A percentile compares a stretch with the other conserved stretches of the same genome.
phyloP scores from a whole-genome alignment of 2,113 vertebrate genomes.

The Neolamprologus variostigma region DNA sequence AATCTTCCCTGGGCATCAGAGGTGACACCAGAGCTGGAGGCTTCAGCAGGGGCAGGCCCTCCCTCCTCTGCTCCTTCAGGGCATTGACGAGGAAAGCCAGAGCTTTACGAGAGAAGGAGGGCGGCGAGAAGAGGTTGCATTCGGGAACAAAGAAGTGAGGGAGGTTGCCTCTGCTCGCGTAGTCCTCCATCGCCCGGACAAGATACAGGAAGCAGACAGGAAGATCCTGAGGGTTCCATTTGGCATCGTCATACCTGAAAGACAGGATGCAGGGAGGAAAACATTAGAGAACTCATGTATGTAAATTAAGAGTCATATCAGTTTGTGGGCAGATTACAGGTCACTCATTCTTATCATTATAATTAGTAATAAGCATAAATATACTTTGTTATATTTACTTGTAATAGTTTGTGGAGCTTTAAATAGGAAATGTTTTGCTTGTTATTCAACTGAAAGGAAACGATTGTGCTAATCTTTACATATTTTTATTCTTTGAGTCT shows the following conservation, averaged over 20 bases:
- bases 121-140: slow-evolving; percentile 56
- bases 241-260: slow-evolving; percentile 16
- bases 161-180: slow-evolving; percentile 25
- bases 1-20: neutral
- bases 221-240: slow-evolving; percentile 39
- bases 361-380: neutral
- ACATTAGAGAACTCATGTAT: fast-evolving
- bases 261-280: neutral
- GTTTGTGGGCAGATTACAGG: neutral
- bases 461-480: neutral
- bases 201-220: slow-evolving; percentile 55
- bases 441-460: neutral
- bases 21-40: neutral
- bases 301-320: neutral
- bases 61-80: slow-evolving; percentile 44
- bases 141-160: slow-evolving; percentile 60
- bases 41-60: slow-evolving; percentile 42
- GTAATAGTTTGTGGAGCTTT: neutral
- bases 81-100: slow-evolving; percentile 38
- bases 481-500: neutral
- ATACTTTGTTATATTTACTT: neutral
- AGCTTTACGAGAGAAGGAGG: slow-evolving; percentile 28
- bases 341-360: neutral
- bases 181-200: slow-evolving; percentile 31
- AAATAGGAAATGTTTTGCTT: neutral